These are phyloP conservation scores for Turritopsis dohrnii DNA, from an alignment of 30 jellyfish, hydroid and myxozoan genomes.

Conservation along the genomic window DNA sequence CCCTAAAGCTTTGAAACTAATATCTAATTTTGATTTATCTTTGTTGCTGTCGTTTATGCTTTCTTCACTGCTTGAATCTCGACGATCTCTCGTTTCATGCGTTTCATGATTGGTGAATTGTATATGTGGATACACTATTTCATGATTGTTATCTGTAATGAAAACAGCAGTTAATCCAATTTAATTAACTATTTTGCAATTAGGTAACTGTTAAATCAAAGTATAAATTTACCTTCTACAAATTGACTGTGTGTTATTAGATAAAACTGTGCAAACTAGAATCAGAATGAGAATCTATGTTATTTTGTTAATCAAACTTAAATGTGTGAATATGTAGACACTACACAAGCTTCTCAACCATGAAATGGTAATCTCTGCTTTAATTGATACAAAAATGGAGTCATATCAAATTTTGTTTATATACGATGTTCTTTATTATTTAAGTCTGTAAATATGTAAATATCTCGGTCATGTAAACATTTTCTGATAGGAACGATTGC, in stretches of 20 bases:
- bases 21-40: conserved; percentile 15
- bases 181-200: not conserved
- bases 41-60: not conserved
- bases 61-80: not conserved
- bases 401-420: too few species aligned
- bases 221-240: not conserved
- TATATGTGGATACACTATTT: conserved; percentile 19
- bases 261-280: not conserved
- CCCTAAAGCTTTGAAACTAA: conserved; percentile 34
- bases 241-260: not conserved
- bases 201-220: not conserved
- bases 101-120: conserved; percentile 3
- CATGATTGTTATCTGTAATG: conserved; percentile 4
- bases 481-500: too few species aligned
- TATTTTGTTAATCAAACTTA: not conserved
- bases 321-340: too few species aligned
- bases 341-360: too few species aligned
- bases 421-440: too few species aligned
- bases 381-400: too few species aligned
- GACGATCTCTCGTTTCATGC: not conserved
- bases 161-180: not conserved
- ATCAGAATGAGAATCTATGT: not conserved
- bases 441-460: too few species aligned
- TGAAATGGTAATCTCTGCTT: too few species aligned
- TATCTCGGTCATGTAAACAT: too few species aligned